These are phyloP conservation scores for Takifugu rubripes DNA, from an alignment of 2,797 vertebrate species.

Conservation along the genomic window DNA sequence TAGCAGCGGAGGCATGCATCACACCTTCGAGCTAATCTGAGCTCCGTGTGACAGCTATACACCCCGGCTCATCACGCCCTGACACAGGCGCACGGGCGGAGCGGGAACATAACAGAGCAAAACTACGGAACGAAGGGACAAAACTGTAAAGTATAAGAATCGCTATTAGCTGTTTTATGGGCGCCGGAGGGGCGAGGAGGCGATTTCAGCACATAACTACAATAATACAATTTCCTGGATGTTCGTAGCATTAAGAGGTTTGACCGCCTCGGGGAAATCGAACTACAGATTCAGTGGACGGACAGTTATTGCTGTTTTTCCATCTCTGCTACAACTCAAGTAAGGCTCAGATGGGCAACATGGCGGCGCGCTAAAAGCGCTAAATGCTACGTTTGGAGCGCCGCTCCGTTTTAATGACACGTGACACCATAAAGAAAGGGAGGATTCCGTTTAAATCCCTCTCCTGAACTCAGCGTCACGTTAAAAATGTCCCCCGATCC, in stretches of 20 bases:
- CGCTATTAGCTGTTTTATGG: not conserved
- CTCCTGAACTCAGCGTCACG: no score
- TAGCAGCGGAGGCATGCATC: slow-evolving; percentile 64
- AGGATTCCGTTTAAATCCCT: slow-evolving; percentile 2
- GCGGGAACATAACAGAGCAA: not conserved
- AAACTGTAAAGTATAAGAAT: slow-evolving; percentile 6
- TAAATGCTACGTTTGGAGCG: no score
- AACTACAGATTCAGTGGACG: slow-evolving; percentile 7
- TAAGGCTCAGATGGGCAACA: no score
- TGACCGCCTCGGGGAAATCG: slow-evolving; percentile 22
- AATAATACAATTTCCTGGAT: slow-evolving; percentile 5
- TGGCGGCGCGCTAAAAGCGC: not conserved
- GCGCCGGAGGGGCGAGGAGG: slow-evolving; percentile 4
- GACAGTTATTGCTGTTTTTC: slow-evolving; percentile 11
- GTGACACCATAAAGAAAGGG: slow-evolving; percentile 6
- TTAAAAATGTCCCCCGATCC: no score
- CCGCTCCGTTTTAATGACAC: not conserved
- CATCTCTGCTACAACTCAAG: not conserved
- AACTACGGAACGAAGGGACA: slow-evolving; percentile 11
- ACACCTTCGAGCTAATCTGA: slow-evolving; percentile 67
- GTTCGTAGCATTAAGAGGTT: slow-evolving; percentile 16
- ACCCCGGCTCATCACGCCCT: slow-evolving; percentile 56
- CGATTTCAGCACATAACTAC: slow-evolving; percentile 6
- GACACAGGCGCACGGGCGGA: no score
- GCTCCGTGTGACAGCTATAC: slow-evolving; percentile 60